Base-by-base conservation (phyloP, 1,140 invertebrate genomes). In the Drosophila tristis region DNA sequence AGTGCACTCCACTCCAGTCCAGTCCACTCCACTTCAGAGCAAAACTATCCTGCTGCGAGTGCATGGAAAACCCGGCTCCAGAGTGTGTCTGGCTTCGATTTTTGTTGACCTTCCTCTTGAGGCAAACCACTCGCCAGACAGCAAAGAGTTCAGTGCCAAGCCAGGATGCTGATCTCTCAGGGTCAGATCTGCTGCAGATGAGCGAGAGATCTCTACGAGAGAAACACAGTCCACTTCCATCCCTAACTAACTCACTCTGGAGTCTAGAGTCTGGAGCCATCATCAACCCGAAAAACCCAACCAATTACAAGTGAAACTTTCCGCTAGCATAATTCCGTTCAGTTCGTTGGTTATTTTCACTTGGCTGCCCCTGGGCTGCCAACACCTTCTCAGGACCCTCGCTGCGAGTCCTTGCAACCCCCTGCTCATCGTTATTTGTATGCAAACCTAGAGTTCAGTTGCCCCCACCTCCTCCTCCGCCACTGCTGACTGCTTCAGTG, bases 271-370 rank as follows among this genome's bases (percentile, higher is more conserved):
- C 25, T 11, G 16, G 5, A 5, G 9, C 25, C 55, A 9, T 45
- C 39, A 15, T 13, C 20, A 20, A 2, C 63, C 63, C 42, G 44
- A 49, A 57, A 63, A 60, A 53, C 35, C 61, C 73, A 75, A 75
- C 72, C 72, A 75, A 75, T 75, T 75, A 75, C 64, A 75, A 75
- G 54, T 66, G 66, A 74, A 75, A 65, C 55, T 75, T 75, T 75
- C 29, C 72, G 61, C 61, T 75, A 75, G 72, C 72, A 75, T 74
- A 75, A 75, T 75, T 75, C 44, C 50, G 59, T 74, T 59, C 72
- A 75, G 72, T 75, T 75, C 72, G 71, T 72, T 75, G 72, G 61
- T n/a, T 74, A 58, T 75, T 75, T 75, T 75, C 72, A 75, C 72
- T 75, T 66, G 72, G 72, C 62, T 75, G 71, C 71, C 64, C 72